Evolutionary conservation across 2,797 vertebrate genomes (phyloP), one percentile per base, ranked within the genome.

Genomic region (Microctenopoma lineatum): DNA sequence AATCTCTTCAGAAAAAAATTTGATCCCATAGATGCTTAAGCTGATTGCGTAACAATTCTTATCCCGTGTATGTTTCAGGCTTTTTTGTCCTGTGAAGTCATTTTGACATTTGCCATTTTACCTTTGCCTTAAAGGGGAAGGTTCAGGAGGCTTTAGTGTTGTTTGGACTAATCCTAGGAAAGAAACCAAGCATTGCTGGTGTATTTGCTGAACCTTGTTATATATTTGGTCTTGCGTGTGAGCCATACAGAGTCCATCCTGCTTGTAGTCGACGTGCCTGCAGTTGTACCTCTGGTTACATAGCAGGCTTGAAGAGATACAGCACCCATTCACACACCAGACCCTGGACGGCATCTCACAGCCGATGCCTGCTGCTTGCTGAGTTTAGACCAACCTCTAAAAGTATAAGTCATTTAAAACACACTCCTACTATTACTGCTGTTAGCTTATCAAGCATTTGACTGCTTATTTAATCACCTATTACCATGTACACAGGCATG

Each of bases 241-340:
- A 50, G 12, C 58, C 90, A 39, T 90, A 93, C 93, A 93, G 27
- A 88, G 76, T 1, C 90, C 88, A 21, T 59, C 91, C 87, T 4
- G 55, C 66, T 75, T 93, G 2, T 94, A 92, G 3, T 91, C 93
- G 83, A 87, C 79, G 1, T 94, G 92, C 47, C 90, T 90, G 59
- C 93, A 93, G 90, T 93, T 90, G 4, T 93, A 90, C 56, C 87
- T 87, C 77, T 78, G 64, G 75, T 93, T 92, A 81, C 93, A 93
- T 50, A 93, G 21, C 21, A 21, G 21, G 21, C 21, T 21, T 21
- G 2, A 21, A 21, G 21, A 21, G 21, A 21, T 21, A 21, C 21
- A 21, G 21, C 91, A 93, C 54, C 87, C 83, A 7, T 94, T 93
- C 11, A 73, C 81, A 57, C 93, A 94, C 66, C 91, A 91, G 78